A percentile compares a stretch with the other conserved stretches of the same genome.
Evolutionary conservation across 2,888 invertebrate species (phyloP).

Genomic region (Clostera curtula): DNA sequence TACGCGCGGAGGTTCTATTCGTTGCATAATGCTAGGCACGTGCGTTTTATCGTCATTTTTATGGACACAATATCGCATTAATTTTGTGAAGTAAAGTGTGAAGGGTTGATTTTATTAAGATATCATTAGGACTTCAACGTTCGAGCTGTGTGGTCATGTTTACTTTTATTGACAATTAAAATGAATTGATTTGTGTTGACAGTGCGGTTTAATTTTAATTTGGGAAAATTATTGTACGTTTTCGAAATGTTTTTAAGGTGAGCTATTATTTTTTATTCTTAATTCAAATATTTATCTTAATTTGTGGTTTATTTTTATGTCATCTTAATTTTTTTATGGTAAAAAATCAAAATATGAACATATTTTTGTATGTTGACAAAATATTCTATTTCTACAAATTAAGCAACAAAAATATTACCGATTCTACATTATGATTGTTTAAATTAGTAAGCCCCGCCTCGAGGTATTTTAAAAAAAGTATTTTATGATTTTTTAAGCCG

Average conservation of each 20-base stretch:
- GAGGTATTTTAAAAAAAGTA: too few relatives aligned
- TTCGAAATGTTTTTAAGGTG: constrained; percentile 60
- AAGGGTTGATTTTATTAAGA: constrained; percentile 62
- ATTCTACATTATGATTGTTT: too few relatives aligned
- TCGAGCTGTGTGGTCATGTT: constrained; percentile 64
- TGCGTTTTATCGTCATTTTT: constrained; percentile 65
- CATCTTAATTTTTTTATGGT: background rate
- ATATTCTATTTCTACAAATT: too few relatives aligned
- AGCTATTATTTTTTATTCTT: constrained; percentile 12
- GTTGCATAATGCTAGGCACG: constrained; percentile 64
- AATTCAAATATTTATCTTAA: constrained; percentile 4
- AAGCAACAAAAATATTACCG: too few relatives aligned
- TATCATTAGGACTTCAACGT: constrained; percentile 55
- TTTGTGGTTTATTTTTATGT: background rate
- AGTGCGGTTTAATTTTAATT: constrained; percentile 31
- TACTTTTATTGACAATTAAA: constrained; percentile 24
- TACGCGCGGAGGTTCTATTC: constrained; percentile 47
- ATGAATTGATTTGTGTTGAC: constrained; percentile 43
- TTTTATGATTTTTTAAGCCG: background rate
- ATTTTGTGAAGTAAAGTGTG: constrained; percentile 59
- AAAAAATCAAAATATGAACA: too few relatives aligned
- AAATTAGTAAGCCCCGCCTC: too few relatives aligned
- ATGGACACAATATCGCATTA: constrained; percentile 59
- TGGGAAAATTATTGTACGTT: constrained; percentile 21
- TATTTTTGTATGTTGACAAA: too few relatives aligned